Evolutionary conservation across 2,888 invertebrate species (phyloP).

Genomic region (Tortrix viridana): DNA sequence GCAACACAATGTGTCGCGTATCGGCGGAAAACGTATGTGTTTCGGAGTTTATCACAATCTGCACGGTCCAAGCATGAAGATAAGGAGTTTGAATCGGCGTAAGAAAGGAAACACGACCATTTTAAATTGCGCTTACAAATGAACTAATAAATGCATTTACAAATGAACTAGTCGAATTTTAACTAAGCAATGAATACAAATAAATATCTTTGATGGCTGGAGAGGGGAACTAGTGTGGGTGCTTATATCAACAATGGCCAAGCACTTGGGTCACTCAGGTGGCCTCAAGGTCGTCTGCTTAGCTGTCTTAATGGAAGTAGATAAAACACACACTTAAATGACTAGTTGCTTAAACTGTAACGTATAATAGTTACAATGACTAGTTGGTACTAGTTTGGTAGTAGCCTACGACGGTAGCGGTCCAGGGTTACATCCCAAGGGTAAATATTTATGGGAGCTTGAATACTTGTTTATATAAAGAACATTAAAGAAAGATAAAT

Average conservation of each 20-base stretch:
- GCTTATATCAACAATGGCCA: constrained; percentile 26
- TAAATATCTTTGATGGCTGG: constrained; percentile 3
- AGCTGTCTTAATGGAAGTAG: constrained; percentile 1
- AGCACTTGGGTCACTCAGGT: constrained; percentile 23
- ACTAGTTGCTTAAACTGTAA: background rate
- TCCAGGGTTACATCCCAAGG: too few relatives aligned
- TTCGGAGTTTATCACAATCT: constrained; percentile 27
- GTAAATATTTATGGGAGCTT: too few relatives aligned
- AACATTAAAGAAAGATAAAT: too few relatives aligned
- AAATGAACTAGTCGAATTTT: background rate
- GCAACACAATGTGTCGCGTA: background rate
- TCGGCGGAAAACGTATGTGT: background rate
- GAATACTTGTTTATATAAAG: too few relatives aligned
- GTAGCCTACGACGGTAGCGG: too few relatives aligned
- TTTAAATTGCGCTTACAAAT: background rate
- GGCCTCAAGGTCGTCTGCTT: constrained; percentile 19
- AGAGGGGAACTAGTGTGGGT: constrained; percentile 18
- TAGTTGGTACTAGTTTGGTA: too few relatives aligned
- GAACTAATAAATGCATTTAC: background rate
- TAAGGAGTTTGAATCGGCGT: constrained; percentile 25
- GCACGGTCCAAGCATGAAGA: constrained; percentile 25
- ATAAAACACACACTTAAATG: constrained; percentile 17
- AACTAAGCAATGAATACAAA: constrained; percentile 6
- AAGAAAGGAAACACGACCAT: background rate
- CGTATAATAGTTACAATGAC: background rate